phyloP scores from a whole-genome alignment of 2,113 vertebrate genomes.

The Passer domesticus region DNA sequence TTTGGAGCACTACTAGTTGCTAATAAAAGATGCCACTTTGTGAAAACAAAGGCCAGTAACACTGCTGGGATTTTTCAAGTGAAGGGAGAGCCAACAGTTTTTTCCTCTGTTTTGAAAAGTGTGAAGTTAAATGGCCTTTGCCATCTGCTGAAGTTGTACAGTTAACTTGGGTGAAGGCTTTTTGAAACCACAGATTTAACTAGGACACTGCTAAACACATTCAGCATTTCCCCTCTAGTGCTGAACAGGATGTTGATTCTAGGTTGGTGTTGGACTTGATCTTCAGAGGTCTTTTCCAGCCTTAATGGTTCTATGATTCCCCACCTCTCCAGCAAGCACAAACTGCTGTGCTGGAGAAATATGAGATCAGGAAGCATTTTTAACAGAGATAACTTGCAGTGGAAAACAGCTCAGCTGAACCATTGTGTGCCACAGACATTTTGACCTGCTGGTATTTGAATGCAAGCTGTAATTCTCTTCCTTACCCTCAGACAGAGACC shows the following conservation, averaged over 20 bases:
- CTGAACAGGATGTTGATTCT: neutral
- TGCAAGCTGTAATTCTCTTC: neutral
- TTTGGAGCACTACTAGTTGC: neutral
- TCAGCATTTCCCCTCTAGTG: neutral
- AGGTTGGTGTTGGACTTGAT: neutral
- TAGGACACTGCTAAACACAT: neutral
- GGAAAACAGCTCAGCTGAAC: neutral
- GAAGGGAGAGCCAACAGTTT: neutral
- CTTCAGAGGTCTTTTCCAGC: neutral
- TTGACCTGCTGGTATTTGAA: constrained; percentile 23
- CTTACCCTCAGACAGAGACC: neutral
- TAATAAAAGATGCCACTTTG: neutral
- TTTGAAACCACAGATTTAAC: neutral
- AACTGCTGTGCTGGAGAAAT: neutral
- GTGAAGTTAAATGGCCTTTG: neutral
- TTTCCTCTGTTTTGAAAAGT: neutral
- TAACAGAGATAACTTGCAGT: neutral
- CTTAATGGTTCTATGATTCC: neutral
- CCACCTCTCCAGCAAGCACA: neutral
- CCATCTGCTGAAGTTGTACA: neutral
- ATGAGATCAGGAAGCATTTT: neutral
- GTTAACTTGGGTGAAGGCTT: neutral
- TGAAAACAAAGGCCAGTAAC: neutral
- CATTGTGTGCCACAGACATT: neutral
- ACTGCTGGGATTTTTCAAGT: neutral